Percentiles rank a stretch among this genome's conserved stretches.
Conservation (phyloP, 2,113 vertebrate species). For the Trichomycterus rosablanca region DNA sequence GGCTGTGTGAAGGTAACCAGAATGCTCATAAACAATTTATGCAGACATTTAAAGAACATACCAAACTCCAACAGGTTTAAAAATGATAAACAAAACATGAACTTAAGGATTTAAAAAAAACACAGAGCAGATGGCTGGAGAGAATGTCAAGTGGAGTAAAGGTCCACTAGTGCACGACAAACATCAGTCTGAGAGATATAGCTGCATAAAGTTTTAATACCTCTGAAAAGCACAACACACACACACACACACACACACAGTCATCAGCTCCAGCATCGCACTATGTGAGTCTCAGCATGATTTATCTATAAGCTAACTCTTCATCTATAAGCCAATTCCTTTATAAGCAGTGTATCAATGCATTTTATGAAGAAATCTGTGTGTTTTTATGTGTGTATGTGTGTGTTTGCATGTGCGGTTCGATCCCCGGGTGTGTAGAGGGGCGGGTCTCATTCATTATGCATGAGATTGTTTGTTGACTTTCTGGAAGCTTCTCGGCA, state of each 20-base stretch:
- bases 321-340: too few species aligned
- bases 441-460: slow-evolving; percentile 32
- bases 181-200: neutral
- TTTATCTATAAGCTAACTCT: too few species aligned
- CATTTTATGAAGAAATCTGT: slow-evolving; percentile 17
- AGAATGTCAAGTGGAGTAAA: neutral
- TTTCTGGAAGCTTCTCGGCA: slow-evolving; percentile 39
- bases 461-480: slow-evolving; percentile 32
- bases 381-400: slow-evolving; percentile 30
- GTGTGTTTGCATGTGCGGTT: slow-evolving; percentile 12
- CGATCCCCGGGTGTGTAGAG: slow-evolving; percentile 12
- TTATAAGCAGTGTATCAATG: too few species aligned
- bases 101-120: too few species aligned
- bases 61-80: neutral
- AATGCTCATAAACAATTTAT: too few species aligned
- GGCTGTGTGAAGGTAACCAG: too few species aligned
- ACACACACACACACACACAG: slow-evolving; percentile 34
- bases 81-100: neutral
- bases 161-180: neutral
- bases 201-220: slow-evolving; percentile 35
- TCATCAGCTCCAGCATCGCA: too few species aligned
- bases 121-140: neutral
- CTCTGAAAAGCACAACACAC: slow-evolving; percentile 14
- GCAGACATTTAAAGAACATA: too few species aligned
- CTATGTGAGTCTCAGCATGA: slow-evolving; percentile 17